Evolutionary conservation across 2,888 invertebrate genomes (phyloP), one percentile per base, ranked within the genome.

Genomic region (Theretra japonica): DNA sequence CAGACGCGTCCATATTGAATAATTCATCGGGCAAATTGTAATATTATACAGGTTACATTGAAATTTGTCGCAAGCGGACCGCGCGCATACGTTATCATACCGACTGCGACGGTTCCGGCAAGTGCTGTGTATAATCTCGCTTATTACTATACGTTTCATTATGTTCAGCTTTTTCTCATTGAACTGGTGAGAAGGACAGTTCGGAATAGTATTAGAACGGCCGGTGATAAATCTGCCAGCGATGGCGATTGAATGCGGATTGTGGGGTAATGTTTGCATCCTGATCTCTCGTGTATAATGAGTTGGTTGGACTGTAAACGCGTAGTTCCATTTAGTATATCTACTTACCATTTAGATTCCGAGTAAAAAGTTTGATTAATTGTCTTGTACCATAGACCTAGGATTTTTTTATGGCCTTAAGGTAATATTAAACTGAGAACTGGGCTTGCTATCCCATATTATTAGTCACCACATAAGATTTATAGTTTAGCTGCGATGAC

Each of bases 21-120:
- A 86, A 93, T 93, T 92, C 93, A 93, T 88, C 78, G 81, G 81
- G 88, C 89, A 90, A 90, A 93, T 92, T 90, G 92, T 90, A 87
- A 89, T 90, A 90, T 92, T 92, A 92, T 92, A 89, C 90, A 83
- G 86, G 86, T 86, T 88, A 88, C 87, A 83, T 85, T 83, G 88
- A 89, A 86, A 91, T 91, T 91, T 89, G 92, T 91, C 92, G 86
- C 84, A 75, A 70, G 75, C 48, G 75, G 81, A 82, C 84, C 86
- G 80, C 75, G 77, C 73, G 79, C 80, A 80, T 82, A 80, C 78
- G 76, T 82, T 82, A 81, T 80, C 79, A 76, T 77, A 30, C 30
- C 7, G 33, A 30, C 30, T 6, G 30, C 62, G 6, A 5, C 33
- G 41, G 65, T 65, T 65, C 65, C 65, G 69, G 30, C 58, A 70